phyloP scores from a whole-genome alignment of 2,113 vertebrate species.

The Peromyscus californicus region DNA sequence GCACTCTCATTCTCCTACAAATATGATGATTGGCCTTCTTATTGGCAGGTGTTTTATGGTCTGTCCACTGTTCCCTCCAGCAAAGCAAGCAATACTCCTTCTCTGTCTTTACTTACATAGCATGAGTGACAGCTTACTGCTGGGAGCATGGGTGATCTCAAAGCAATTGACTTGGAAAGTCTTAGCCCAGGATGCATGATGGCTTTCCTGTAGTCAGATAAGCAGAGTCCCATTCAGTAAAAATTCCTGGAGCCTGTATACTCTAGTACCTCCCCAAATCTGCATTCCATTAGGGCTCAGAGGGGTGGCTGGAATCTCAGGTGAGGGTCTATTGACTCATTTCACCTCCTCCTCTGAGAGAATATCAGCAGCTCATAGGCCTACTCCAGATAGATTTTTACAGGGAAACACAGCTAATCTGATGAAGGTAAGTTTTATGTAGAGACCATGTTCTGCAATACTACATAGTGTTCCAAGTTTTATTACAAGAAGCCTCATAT shows the following conservation, averaged over 20 bases:
- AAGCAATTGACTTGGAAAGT: neutral
- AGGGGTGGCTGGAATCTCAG: neutral
- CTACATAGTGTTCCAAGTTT: neutral
- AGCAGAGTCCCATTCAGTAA: neutral
- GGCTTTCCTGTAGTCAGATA: neutral
- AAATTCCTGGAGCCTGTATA: neutral
- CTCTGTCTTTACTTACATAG: neutral
- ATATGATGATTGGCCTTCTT: neutral
- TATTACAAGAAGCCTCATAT: neutral
- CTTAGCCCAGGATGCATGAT: neutral
- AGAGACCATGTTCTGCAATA: neutral
- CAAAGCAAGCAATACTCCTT: neutral
- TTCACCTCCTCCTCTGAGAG: neutral
- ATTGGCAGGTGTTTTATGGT: neutral
- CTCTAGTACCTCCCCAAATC: neutral
- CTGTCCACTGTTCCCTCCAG: neutral
- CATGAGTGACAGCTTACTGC: neutral
- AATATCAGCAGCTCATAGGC: neutral
- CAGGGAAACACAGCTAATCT: neutral
- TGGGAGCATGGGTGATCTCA: neutral
- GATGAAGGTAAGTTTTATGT: neutral
- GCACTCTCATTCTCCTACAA: neutral
- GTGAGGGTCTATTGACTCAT: neutral
- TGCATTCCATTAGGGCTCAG: neutral
- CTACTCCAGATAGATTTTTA: no score